phyloP scores from a whole-genome alignment of 2,797 vertebrate species.

The Enteromius treurensis region DNA sequence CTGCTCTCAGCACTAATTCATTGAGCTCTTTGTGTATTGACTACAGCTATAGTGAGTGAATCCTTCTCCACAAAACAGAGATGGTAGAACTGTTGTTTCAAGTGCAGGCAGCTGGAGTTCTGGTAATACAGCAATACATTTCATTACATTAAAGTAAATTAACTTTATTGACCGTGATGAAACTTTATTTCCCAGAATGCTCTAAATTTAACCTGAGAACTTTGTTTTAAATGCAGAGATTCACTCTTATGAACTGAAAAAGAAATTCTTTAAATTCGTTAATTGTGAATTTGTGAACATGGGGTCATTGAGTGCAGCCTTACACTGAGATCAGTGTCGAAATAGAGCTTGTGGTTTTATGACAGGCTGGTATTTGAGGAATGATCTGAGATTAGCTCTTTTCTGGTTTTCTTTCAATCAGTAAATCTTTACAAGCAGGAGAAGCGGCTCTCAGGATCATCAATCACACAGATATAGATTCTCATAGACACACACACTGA shows the following conservation, averaged over 20 bases:
- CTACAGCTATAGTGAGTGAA: neutral
- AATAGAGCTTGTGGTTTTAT: slow-evolving; percentile 17
- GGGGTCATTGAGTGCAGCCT: slow-evolving; percentile 10
- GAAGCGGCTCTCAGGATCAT: slow-evolving; percentile 29
- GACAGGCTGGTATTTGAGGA: slow-evolving; percentile 36
- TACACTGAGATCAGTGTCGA: slow-evolving; percentile 5
- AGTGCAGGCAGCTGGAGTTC: neutral
- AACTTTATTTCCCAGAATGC: neutral
- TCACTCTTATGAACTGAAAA: neutral
- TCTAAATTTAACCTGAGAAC: neutral
- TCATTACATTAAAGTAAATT: neutral
- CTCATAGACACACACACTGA: neutral
- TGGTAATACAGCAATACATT: neutral
- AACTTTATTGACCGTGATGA: neutral
- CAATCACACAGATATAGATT: slow-evolving; percentile 23
- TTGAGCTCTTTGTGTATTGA: slow-evolving; percentile 5
- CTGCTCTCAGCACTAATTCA: slow-evolving; percentile 8
- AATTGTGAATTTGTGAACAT: neutral
- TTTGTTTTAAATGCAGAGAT: neutral
- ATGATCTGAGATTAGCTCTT: slow-evolving; percentile 14
- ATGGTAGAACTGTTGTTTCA: slow-evolving; percentile 8
- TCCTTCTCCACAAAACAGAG: neutral
- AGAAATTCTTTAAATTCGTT: neutral
- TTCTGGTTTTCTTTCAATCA: slow-evolving; percentile 43
- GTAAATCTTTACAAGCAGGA: slow-evolving; percentile 43